A percentile compares a stretch with the other conserved stretches of the same genome.
Evolutionary conservation across 2,797 vertebrate species (phyloP).

Genomic region (Halcyon smyrnensis): DNA sequence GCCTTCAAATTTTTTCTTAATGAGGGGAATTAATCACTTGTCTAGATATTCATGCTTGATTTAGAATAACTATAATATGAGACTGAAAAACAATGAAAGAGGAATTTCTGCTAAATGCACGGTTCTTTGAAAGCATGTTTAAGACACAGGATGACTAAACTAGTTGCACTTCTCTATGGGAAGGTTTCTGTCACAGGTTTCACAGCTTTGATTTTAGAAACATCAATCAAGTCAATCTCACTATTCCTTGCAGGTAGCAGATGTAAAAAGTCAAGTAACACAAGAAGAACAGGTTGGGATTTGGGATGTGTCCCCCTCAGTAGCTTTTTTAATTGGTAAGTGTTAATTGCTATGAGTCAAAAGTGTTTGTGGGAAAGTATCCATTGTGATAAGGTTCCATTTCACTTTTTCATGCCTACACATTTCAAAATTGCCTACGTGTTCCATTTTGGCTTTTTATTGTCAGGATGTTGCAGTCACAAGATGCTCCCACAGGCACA

Average conservation of each 20-base stretch:
- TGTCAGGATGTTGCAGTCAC: accelerated
- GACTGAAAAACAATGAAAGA: neutral
- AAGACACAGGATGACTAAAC: neutral
- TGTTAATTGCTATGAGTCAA: neutral
- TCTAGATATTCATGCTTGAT: neutral
- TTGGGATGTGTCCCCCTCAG: neutral
- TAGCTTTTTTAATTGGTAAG: neutral
- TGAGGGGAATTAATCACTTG: neutral
- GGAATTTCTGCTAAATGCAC: neutral
- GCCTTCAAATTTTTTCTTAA: neutral
- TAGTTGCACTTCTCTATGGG: neutral
- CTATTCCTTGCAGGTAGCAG: neutral
- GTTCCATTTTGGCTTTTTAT: neutral
- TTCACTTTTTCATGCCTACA: neutral
- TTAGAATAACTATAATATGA: neutral
- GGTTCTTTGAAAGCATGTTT: neutral
- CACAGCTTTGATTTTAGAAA: neutral
- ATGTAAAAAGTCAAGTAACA: neutral
- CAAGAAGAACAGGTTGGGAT: neutral
- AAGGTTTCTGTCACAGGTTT: neutral
- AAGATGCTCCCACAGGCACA: accelerated
- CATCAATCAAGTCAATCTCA: neutral
- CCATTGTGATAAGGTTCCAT: neutral
- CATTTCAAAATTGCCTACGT: neutral
- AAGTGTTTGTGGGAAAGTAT: neutral